Percentiles rank a stretch among this genome's conserved stretches.
Conservation (phyloP, 2,113 vertebrate species). For the Vulpes ferrilata region DNA sequence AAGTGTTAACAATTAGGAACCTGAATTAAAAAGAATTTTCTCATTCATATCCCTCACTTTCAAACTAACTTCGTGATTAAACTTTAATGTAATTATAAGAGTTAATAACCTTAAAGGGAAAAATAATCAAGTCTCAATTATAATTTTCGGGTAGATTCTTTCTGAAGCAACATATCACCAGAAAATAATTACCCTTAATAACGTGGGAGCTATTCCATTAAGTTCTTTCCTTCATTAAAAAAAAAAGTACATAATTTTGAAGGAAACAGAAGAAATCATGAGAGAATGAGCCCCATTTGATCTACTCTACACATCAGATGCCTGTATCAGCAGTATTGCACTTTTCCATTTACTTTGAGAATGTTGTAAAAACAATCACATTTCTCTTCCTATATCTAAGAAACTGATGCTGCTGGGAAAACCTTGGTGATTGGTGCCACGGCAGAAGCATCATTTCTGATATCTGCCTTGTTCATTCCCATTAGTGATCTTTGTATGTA, state of each 20-base stretch:
- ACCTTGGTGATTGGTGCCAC: not conserved
- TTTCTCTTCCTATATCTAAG: not conserved
- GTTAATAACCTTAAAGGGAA: conserved; percentile 81
- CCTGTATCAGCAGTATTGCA: not conserved
- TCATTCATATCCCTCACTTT: conserved; percentile 66
- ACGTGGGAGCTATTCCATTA: conserved; percentile 55
- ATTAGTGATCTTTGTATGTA: not conserved
- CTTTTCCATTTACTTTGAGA: not conserved
- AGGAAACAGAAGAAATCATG: conserved; percentile 51
- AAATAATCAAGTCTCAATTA: conserved; percentile 74
- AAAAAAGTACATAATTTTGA: conserved; percentile 14
- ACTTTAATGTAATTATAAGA: conserved; percentile 82
- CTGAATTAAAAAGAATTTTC: conserved; percentile 63
- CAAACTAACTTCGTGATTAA: conserved; percentile 80
- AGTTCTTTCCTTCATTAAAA: conserved; percentile 38
- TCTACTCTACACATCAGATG: not conserved
- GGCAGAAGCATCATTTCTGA: not conserved
- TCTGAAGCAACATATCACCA: conserved; percentile 67
- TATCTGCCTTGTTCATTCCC: not conserved
- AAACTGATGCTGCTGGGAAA: not conserved
- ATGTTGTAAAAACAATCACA: not conserved
- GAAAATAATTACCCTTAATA: conserved; percentile 71
- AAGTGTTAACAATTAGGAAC: conserved; percentile 41
- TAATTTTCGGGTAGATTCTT: conserved; percentile 74
- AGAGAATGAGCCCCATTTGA: not conserved